Base-by-base conservation (phyloP, 92 coral and sea anemone species). In the Nematostella vectensis region DNA sequence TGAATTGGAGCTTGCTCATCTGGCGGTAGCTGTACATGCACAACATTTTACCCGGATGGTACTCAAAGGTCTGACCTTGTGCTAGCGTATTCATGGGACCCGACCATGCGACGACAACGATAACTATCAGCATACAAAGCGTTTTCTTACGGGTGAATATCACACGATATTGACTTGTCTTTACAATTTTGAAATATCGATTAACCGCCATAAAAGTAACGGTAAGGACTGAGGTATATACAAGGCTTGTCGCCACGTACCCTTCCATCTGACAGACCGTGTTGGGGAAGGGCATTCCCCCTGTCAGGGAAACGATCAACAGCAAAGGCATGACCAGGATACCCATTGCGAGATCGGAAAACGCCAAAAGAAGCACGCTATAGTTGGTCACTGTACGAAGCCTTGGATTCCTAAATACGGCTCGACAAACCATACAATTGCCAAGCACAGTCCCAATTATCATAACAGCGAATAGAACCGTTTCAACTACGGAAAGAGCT, bases 121-220 rank as follows among this genome's bases (percentile, higher is more conserved):
- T 29, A 11, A 17, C 25, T 1, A 56, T 21, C 25, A 56, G 28
- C 47, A 56, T 29, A 4, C 16, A 15, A 24, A 30, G 10, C 49
- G 47, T 56, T 25, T 56, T 56, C 31, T 17, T 59, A 3, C 30
- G 56, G 17, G 65, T 42, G 15, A 33, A 33, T 0, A 59, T 27
- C 4, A 6, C 27, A 11, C 33, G 54, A 59, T 59, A 59, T 11
- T 23, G 52, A 27, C 44, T 21, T n/a, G 18, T 42, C 31, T 42
- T 43, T 19, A 59, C 65, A 1, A 59, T 59, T 36, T 59, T 59
- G 55, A 59, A 21, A 25, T 44, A 59, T 11, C 65, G 65, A 45
- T 59, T 59, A 22, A 59, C 36, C 16, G 65, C 54, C 52, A 59
- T 59, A 27, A 59, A 25, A 1, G 54, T 23, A n/a, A 59, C 31